Conservation (phyloP, 2,888 invertebrate genomes). For the Sepioteuthis lessoniana region DNA sequence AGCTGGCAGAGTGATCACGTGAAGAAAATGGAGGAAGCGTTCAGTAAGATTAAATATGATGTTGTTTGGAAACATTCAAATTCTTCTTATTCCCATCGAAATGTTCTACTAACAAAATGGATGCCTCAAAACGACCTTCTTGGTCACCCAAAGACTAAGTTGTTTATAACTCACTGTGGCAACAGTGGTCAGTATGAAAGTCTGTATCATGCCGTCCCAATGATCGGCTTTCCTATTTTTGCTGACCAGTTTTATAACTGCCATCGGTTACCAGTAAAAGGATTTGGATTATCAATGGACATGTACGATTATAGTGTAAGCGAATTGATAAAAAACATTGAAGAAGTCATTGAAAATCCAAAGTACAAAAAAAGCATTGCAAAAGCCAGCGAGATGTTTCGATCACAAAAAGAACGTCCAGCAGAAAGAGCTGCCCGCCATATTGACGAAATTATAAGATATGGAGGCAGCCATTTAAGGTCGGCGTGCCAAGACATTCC, state of each 20-base stretch:
- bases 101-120: slow-evolving; percentile 56
- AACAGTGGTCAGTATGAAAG: slow-evolving; percentile 61
- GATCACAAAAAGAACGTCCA: slow-evolving; percentile 52
- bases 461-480: slow-evolving; percentile 59
- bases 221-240: slow-evolving; percentile 57
- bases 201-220: slow-evolving; percentile 61
- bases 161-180: slow-evolving; percentile 63
- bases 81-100: neutral
- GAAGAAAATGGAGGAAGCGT: slow-evolving; percentile 51
- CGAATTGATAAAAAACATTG: neutral
- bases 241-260: slow-evolving; percentile 58
- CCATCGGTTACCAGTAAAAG: slow-evolving; percentile 50
- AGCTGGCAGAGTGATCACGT: slow-evolving; percentile 50
- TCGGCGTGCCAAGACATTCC: slow-evolving; percentile 57
- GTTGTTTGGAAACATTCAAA: neutral
- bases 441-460: no score
- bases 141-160: slow-evolving; percentile 56
- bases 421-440: no score
- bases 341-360: slow-evolving; percentile 52
- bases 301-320: no score
- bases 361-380: slow-evolving; percentile 53
- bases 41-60: slow-evolving; percentile 48
- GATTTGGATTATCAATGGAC: neutral
- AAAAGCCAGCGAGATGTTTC: slow-evolving; percentile 55
- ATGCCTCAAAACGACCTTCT: slow-evolving; percentile 61